Conservation (phyloP, 1,140 invertebrate species). For the Caerostris darwini region DNA sequence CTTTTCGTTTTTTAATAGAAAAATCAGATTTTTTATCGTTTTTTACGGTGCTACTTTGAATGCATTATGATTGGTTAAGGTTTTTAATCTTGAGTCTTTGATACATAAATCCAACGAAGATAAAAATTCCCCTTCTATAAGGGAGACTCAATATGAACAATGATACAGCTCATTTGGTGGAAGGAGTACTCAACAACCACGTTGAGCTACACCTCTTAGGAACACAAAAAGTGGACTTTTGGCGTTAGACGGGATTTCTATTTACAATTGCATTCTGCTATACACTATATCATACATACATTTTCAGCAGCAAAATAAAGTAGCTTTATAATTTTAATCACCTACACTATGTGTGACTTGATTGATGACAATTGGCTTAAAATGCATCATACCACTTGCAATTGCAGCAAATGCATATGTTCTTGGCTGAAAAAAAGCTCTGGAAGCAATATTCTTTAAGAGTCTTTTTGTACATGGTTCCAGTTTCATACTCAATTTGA, state of each 20-base stretch:
- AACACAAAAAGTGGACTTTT: slow-evolving; percentile 24
- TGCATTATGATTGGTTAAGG: too few species aligned
- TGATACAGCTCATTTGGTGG: slow-evolving; percentile 22
- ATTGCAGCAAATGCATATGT: neutral
- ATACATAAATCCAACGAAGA: neutral
- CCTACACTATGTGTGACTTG: neutral
- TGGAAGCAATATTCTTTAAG: neutral
- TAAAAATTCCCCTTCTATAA: neutral
- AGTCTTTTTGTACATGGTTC: too few species aligned
- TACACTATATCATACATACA: neutral
- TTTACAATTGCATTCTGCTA: neutral
- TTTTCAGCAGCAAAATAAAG: slow-evolving; percentile 18
- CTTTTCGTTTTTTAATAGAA: too few species aligned
- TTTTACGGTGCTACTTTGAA: too few species aligned
- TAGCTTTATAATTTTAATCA: neutral
- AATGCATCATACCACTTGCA: neutral
- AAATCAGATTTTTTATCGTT: too few species aligned
- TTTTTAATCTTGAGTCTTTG: too few species aligned
- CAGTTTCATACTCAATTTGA: too few species aligned
- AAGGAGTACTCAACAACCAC: neutral
- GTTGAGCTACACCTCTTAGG: neutral
- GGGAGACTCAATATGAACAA: slow-evolving; percentile 4
- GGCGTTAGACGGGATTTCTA: neutral
- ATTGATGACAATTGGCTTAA: neutral
- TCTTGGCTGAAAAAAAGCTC: neutral